A percentile compares a stretch with the other conserved stretches of the same genome.
These are phyloP conservation scores for Onchidella celtica DNA, from an alignment of 2,888 invertebrate species.

Conservation along the genomic window DNA sequence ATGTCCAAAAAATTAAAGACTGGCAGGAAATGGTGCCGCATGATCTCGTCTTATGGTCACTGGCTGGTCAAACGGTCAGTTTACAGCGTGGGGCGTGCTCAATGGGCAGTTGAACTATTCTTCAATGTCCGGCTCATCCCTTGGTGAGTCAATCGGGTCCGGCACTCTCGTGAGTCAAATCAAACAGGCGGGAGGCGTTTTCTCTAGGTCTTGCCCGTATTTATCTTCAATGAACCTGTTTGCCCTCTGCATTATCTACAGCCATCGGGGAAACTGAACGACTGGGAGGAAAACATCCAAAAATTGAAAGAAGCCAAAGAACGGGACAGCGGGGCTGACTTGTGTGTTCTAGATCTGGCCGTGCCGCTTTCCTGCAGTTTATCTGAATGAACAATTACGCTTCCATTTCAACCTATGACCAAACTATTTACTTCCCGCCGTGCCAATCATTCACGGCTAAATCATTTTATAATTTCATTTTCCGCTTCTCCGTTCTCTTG, in stretches of 20 bases:
- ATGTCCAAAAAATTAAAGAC: neutral
- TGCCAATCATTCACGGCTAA: too few species aligned
- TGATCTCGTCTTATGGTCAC: neutral
- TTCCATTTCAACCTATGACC: too few species aligned
- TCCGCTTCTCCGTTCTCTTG: too few species aligned
- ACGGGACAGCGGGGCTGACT: too few species aligned
- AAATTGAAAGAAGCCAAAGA: too few species aligned
- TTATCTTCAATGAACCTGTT: neutral
- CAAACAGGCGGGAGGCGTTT: neutral
- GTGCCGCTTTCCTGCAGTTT: too few species aligned
- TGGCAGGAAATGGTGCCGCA: neutral
- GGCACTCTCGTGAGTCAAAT: neutral
- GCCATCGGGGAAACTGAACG: neutral
- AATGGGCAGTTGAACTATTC: conserved; percentile 13
- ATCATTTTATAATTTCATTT: too few species aligned
- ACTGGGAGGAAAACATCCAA: too few species aligned
- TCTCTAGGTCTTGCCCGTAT: neutral
- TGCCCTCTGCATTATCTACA: neutral
- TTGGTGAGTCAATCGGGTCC: neutral
- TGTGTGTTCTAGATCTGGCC: too few species aligned
- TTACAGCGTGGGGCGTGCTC: neutral
- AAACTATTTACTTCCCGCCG: too few species aligned
- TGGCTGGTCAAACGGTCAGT: conserved; percentile 26
- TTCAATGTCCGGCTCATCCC: neutral
- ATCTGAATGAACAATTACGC: too few species aligned